Conservation (phyloP, 1,140 invertebrate species). For the Drosophila mauritiana region DNA sequence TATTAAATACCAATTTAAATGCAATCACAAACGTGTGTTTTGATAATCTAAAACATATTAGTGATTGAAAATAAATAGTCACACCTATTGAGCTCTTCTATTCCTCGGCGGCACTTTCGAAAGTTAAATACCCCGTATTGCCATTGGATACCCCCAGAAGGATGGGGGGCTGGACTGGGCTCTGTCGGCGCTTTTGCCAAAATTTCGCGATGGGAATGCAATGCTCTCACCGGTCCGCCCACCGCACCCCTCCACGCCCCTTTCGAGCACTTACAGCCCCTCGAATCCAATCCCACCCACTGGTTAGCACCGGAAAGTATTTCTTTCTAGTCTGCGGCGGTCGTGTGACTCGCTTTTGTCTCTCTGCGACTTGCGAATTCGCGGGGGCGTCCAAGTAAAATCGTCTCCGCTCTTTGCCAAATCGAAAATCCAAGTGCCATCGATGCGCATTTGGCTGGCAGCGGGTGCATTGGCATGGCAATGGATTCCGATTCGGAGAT, state of each 20-base stretch:
- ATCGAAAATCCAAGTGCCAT: slow-evolving; percentile 35
- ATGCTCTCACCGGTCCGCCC: slow-evolving; percentile 44
- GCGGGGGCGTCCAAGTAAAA: slow-evolving; percentile 41
- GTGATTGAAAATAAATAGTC: too few species aligned
- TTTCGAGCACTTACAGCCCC: slow-evolving; percentile 12
- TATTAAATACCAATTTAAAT: too few species aligned
- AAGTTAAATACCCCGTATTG: slow-evolving; percentile 31
- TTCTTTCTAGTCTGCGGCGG: slow-evolving; percentile 42
- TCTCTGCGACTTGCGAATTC: slow-evolving; percentile 1
- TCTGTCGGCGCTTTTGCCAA: slow-evolving; percentile 53
- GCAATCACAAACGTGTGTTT: neutral
- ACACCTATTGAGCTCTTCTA: too few species aligned
- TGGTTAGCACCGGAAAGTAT: slow-evolving; percentile 48
- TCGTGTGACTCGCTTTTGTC: slow-evolving; percentile 65
- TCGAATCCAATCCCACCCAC: slow-evolving; percentile 17
- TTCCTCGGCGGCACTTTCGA: neutral
- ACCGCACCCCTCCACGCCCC: neutral
- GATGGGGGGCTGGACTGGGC: slow-evolving; percentile 45
- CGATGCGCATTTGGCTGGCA: slow-evolving; percentile 36
- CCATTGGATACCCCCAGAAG: slow-evolving; percentile 51
- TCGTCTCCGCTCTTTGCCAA: slow-evolving; percentile 45
- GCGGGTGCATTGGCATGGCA: slow-evolving; percentile 47
- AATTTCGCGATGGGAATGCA: slow-evolving; percentile 30
- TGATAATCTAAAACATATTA: too few species aligned
- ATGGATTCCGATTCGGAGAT: slow-evolving; percentile 15